Evolutionary conservation across 1,140 invertebrate genomes (phyloP).

Genomic region (Dreissena rostriformis): DNA sequence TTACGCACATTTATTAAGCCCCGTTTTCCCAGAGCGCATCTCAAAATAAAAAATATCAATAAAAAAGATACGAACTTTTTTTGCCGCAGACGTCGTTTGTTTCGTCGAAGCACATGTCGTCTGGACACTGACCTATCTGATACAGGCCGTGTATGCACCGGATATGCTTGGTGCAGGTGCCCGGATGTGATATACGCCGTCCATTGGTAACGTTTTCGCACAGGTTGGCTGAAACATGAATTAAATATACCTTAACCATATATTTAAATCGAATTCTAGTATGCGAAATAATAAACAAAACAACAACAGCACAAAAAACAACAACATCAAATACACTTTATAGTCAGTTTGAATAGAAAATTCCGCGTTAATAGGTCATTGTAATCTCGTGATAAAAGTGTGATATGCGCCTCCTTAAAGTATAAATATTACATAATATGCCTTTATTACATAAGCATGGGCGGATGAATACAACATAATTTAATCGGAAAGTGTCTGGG

Average conservation of each 20-base stretch:
- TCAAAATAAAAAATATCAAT: too few species aligned
- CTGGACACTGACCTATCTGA: background rate
- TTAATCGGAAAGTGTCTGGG: background rate
- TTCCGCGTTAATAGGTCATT: background rate
- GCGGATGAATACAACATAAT: too few species aligned
- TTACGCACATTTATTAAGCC: background rate
- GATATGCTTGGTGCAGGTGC: background rate
- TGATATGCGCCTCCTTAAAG: too few species aligned
- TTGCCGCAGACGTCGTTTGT: background rate
- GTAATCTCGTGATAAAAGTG: background rate
- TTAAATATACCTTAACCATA: background rate
- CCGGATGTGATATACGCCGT: background rate
- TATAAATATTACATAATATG: too few species aligned
- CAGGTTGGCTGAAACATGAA: background rate
- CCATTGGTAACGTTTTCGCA: background rate
- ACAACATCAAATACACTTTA: background rate
- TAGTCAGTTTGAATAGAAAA: too few species aligned
- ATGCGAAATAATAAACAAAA: background rate
- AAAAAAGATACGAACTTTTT: background rate
- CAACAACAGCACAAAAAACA: background rate
- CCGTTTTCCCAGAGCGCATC: background rate
- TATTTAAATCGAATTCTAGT: background rate
- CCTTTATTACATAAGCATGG: too few species aligned
- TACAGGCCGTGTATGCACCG: background rate
- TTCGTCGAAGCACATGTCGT: background rate